Evolutionary conservation across 2,797 vertebrate species (phyloP), one percentile per base, ranked within the genome.

Genomic region (Enteromius fasciolatus): DNA sequence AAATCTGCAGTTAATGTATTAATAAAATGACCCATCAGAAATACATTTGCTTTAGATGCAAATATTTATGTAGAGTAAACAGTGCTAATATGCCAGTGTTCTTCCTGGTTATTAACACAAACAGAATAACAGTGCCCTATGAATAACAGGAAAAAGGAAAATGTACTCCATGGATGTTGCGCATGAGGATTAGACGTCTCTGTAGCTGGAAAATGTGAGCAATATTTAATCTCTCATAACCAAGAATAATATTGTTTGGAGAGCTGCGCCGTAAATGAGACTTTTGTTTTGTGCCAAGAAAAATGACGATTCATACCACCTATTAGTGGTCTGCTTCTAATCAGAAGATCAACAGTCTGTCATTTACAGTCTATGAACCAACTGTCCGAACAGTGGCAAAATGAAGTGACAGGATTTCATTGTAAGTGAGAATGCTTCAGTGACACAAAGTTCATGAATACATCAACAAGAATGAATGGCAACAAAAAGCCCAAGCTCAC

Each of bases 121-220:
- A 50, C 33, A 77, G 59, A 87, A 91, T 77, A 92, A 91, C 83
- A 88, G 48, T 14, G 23, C 80, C 66, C 33, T 82, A 68, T 90
- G 88, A 90, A 80, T 15, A 88, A 90, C 92, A 91, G 91, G 92
- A 94, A 94, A 90, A 90, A 91, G 92, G 93, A 94, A 92, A 80
- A 66, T 46, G 41, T 84, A 86, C 82, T 87, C 80, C 68, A 73
- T 80, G 54, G 85, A 84, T 75, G 61, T 52, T 61, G 57, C 28
- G 5, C 66, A 59, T 20, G 17, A 44, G 52, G 64, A 59, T 48
- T 36, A n/a, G 41, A 73, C 44, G 67, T 61, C 63, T 20, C 33
- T 50, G 25, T 54, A 33, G 36, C 64, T 54, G 74, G 84, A 80
- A 81, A 85, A 57, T 52, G n/a, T 11, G 39, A 84, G 48, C 36